phyloP scores from a whole-genome alignment of 2,113 vertebrate species.

The Pelodiscus sinensis region DNA sequence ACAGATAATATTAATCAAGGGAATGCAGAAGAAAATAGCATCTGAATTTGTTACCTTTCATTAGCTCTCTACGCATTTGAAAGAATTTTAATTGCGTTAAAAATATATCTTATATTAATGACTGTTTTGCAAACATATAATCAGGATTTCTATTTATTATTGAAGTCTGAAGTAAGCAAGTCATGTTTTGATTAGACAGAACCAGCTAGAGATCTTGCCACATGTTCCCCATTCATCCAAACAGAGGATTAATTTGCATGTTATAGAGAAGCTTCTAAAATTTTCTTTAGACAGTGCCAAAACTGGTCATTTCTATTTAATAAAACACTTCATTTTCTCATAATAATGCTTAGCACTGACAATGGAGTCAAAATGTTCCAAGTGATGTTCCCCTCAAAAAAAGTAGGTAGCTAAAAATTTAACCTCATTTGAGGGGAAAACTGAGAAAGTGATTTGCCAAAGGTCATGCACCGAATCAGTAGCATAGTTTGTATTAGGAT shows the following conservation, averaged over 20 bases:
- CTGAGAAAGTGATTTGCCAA: not conserved
- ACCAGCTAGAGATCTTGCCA: too few species aligned
- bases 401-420: not conserved
- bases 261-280: not conserved
- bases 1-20: constrained; percentile 46
- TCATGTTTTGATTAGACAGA: not conserved
- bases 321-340: not conserved
- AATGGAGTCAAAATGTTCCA: not conserved
- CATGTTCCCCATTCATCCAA: not conserved
- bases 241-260: not conserved
- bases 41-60: constrained; percentile 42
- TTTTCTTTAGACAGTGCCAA: not conserved
- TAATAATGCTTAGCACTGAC: not conserved
- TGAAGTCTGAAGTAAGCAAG: constrained; percentile 11
- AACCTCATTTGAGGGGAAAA: not conserved
- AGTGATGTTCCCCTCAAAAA: not conserved
- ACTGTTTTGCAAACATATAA: constrained; percentile 14
- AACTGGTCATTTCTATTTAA: not conserved
- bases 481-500: not conserved
- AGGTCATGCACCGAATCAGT: not conserved
- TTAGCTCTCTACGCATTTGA: constrained; percentile 46
- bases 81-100: constrained; percentile 49
- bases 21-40: constrained; percentile 10
- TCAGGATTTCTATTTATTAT: constrained; percentile 9
- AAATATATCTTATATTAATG: constrained; percentile 62